Percentiles rank a stretch among this genome's conserved stretches.
Conservation (phyloP, 1,140 invertebrate genomes). For the Drosophila insularis region DNA sequence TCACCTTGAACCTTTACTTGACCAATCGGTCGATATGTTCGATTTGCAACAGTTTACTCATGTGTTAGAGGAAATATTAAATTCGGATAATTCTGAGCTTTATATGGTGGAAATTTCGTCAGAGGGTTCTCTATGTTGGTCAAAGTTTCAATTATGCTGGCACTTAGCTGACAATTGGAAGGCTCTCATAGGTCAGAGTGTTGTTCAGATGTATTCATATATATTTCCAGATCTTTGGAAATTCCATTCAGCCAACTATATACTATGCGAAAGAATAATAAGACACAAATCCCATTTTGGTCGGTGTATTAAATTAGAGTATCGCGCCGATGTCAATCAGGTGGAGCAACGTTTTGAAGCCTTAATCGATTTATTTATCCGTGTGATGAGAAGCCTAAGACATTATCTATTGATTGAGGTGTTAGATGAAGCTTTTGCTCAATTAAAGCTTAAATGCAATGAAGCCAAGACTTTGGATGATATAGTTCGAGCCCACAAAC, state of each 20-base stretch:
- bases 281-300: constrained; percentile 18
- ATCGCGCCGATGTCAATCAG: background rate
- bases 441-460: background rate
- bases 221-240: constrained; percentile 41
- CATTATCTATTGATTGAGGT: constrained; percentile 25
- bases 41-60: constrained; percentile 16
- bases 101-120: constrained; percentile 6
- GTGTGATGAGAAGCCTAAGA: constrained; percentile 26
- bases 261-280: constrained; percentile 36
- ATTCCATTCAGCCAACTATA: constrained; percentile 47
- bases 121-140: constrained; percentile 36
- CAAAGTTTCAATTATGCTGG: constrained; percentile 37
- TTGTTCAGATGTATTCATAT: constrained; percentile 16
- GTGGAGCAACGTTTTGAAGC: constrained; percentile 12
- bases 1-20: constrained; percentile 29
- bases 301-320: background rate
- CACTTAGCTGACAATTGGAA: constrained; percentile 18
- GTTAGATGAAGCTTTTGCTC: constrained; percentile 13
- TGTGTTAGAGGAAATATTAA: constrained; percentile 21
- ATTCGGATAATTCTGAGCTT: background rate
- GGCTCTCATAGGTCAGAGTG: constrained; percentile 21
- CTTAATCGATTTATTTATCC: constrained; percentile 13
- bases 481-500: constrained; percentile 26
- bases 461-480: constrained; percentile 31
- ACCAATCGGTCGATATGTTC: constrained; percentile 17